Conservation (phyloP, 1,140 invertebrate species). For the Hylaeus volcanicus region DNA sequence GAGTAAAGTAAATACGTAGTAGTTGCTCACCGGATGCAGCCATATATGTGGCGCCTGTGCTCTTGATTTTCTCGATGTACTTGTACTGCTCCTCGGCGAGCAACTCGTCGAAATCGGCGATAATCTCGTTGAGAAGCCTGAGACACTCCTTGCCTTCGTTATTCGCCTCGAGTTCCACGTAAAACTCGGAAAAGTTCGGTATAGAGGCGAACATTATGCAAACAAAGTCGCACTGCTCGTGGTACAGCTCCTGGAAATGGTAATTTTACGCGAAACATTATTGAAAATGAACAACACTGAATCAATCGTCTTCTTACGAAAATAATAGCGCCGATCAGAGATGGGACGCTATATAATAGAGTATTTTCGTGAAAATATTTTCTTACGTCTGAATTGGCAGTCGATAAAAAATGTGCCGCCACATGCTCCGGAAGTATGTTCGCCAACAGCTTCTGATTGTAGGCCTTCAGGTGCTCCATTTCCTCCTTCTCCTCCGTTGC, state of each 20-base stretch:
- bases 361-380: too few species aligned
- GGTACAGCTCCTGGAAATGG: conserved; percentile 91
- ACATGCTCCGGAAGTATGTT: conserved; percentile 98
- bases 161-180: conserved; percentile 96
- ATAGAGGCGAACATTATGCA: conserved; percentile 98
- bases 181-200: conserved; percentile 98
- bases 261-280: background rate
- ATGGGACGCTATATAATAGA: too few species aligned
- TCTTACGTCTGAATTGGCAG: conserved; percentile 89
- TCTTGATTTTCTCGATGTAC: conserved; percentile 98
- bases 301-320: too few species aligned
- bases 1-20: too few species aligned
- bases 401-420: conserved; percentile 94
- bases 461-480: conserved; percentile 96
- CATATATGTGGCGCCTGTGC: conserved; percentile 98
- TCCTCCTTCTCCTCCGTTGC: conserved; percentile 96
- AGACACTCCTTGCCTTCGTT: conserved; percentile 97
- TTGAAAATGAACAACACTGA: too few species aligned
- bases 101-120: conserved; percentile 97
- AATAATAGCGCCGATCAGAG: too few species aligned
- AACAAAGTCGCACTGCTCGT: conserved; percentile 96
- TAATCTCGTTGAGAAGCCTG: conserved; percentile 96
- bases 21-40: conserved; percentile 90
- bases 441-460: conserved; percentile 94
- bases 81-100: conserved; percentile 92